Evolutionary conservation across 37 sponge, comb jelly and placozoan species (phyloP), one percentile per base, ranked within the genome.

Genomic region (Trichoplax adhaerens): DNA sequence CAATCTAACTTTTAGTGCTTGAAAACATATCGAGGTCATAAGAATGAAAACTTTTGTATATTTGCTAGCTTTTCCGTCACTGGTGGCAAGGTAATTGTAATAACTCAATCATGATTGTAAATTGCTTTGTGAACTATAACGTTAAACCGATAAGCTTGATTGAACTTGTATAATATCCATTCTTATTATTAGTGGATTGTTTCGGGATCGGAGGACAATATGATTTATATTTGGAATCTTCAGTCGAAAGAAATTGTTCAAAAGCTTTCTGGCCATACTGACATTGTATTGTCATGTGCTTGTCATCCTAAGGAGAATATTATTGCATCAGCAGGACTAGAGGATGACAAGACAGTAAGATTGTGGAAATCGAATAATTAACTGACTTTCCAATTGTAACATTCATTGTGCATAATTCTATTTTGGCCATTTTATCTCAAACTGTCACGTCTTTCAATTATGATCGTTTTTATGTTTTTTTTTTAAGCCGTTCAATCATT

Each of bases 1-100:
- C 29, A 29, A 29, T 29, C 29, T 29, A 29, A 29, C 29, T 29
- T 29, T 29, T 29, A 68, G 88, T 91, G 91, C 56, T 79, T 95
- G 52, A 95, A 95, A 69, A 82, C 83, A 5, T 95, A 95, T 72
- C 79, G 83, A 54, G 97, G 97, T 57, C 97, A 95, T 83, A 87
- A 91, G 84, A 95, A 95, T 78, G 86, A 84, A 7, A 95, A 91
- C 59, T 95, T 85, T 66, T 95, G 97, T 59, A 74, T 95, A 1
- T 95, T 95, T 76, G 85, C 97, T 51, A 95, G 91, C 78, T 95
- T 95, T 73, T 87, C 88, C 12, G 97, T 95, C 48, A 95, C 97
- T n/a, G 91, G 97, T 51, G 97, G 94, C 61, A 91, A 91, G 88
- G 83, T 78, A 29, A 29, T 29, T 29, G 29, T 29, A 29, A 29